Evolutionary conservation across 1,140 invertebrate species (phyloP).

Genomic region (Nephotettix cincticeps): DNA sequence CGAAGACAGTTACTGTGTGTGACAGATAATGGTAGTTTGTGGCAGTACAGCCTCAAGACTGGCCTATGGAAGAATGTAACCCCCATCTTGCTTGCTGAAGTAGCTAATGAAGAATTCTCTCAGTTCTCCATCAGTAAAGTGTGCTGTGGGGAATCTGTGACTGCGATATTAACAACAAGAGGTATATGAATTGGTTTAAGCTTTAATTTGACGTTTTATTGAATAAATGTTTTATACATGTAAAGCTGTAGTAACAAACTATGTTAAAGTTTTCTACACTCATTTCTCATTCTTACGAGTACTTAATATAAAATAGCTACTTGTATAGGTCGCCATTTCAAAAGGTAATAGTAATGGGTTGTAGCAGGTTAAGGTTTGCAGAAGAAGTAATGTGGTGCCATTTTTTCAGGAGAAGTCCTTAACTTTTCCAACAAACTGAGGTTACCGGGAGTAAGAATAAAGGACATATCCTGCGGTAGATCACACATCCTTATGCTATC

Average conservation of each 20-base stretch:
- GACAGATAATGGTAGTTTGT: not conserved
- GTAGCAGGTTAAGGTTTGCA: too few relatives aligned
- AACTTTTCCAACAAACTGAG: not conserved
- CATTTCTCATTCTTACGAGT: too few relatives aligned
- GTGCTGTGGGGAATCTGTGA: not conserved
- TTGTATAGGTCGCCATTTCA: too few relatives aligned
- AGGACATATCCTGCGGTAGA: constrained; percentile 69
- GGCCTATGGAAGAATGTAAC: not conserved
- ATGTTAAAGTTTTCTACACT: too few relatives aligned
- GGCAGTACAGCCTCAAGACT: not conserved
- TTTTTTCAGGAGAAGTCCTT: too few relatives aligned
- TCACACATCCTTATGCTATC: constrained; percentile 77
- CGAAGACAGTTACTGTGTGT: not conserved
- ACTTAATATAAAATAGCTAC: too few relatives aligned
- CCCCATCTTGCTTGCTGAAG: not conserved
- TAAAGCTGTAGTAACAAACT: too few relatives aligned
- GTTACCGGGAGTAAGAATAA: not conserved
- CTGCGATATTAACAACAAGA: not conserved
- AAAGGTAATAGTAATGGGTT: too few relatives aligned
- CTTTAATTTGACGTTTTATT: too few relatives aligned
- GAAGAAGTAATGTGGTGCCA: too few relatives aligned
- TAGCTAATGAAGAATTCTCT: not conserved
- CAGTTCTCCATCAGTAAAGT: not conserved
- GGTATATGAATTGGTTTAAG: too few relatives aligned
- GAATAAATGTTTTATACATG: too few relatives aligned